Conservation (phyloP, 2,797 vertebrate species). For the Scolopax rusticola region DNA sequence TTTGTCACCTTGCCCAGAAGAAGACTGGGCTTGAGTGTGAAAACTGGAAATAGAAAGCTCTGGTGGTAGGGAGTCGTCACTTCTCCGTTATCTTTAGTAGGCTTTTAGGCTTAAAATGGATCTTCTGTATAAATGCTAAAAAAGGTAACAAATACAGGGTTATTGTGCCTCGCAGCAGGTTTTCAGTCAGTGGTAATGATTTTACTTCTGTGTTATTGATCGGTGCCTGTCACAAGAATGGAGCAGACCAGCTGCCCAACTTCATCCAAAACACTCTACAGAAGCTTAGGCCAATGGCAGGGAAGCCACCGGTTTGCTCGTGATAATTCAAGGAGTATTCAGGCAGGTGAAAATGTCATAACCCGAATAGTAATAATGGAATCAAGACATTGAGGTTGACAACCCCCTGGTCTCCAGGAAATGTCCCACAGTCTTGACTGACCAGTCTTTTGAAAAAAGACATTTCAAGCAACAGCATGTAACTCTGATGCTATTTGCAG, state of each 20-base stretch:
- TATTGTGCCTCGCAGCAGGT: neutral
- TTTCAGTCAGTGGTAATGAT: neutral
- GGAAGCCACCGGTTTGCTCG: neutral
- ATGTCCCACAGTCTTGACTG: neutral
- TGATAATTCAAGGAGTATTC: neutral
- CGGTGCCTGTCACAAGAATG: neutral
- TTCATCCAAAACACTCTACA: neutral
- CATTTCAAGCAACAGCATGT: conserved; percentile 1
- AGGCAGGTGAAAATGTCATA: neutral
- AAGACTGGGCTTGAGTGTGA: neutral
- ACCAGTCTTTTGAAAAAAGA: neutral
- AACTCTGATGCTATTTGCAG: neutral
- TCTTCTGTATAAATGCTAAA: neutral
- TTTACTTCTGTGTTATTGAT: conserved; percentile 17
- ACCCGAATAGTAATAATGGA: neutral
- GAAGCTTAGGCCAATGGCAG: neutral
- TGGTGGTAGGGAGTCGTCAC: neutral
- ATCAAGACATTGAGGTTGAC: neutral
- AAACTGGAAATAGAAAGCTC: neutral
- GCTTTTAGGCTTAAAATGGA: conserved; percentile 21
- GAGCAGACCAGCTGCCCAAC: neutral
- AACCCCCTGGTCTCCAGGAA: neutral
- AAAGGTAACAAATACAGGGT: neutral
- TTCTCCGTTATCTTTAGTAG: neutral
- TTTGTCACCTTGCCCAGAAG: neutral